Percentiles rank a stretch among this genome's conserved stretches.
These are phyloP conservation scores for Potamilus streckersoni DNA, from an alignment of 1,140 invertebrate genomes.

Conservation along the genomic window DNA sequence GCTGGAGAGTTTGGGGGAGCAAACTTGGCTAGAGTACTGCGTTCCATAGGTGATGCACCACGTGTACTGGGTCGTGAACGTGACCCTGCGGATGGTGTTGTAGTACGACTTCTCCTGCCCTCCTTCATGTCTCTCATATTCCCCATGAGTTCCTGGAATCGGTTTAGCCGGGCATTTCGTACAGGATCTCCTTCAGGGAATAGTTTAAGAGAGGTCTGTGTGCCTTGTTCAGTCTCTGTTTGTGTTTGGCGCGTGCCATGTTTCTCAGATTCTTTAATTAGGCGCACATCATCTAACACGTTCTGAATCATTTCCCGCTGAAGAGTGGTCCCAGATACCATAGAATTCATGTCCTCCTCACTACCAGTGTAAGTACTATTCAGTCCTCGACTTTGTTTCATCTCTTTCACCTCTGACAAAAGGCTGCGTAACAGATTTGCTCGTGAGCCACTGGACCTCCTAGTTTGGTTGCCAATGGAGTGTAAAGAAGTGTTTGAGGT, in stretches of 20 bases:
- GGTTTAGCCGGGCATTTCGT: conserved; percentile 45
- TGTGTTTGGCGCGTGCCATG: conserved; percentile 48
- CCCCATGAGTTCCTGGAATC: conserved; percentile 51
- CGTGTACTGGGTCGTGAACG: conserved; percentile 40
- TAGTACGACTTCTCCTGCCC: conserved; percentile 31
- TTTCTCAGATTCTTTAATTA: conserved; percentile 43
- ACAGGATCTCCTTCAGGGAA: conserved; percentile 53
- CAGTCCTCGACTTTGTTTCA: conserved; percentile 56
- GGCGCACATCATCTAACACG: conserved; percentile 48
- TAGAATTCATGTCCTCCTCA: conserved; percentile 41
- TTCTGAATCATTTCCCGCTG: conserved; percentile 47
- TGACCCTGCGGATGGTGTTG: conserved; percentile 34
- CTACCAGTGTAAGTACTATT: conserved; percentile 31
- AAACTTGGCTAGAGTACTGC: not conserved
- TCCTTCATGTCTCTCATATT: conserved; percentile 51
- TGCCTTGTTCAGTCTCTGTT: conserved; percentile 50
- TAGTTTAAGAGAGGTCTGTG: conserved; percentile 53
- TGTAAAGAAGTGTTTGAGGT: conserved; percentile 54
- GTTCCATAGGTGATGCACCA: conserved; percentile 16
- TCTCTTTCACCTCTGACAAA: conserved; percentile 56
- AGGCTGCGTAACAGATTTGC: conserved; percentile 52
- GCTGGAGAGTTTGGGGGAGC: too few species aligned
- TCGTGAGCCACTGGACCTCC: conserved; percentile 39
- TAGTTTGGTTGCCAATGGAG: conserved; percentile 51
- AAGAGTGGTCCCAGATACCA: conserved; percentile 43